Percentiles rank a stretch among this genome's conserved stretches.
Conservation (phyloP, 2,888 invertebrate species). For the Mesoligia furuncula region DNA sequence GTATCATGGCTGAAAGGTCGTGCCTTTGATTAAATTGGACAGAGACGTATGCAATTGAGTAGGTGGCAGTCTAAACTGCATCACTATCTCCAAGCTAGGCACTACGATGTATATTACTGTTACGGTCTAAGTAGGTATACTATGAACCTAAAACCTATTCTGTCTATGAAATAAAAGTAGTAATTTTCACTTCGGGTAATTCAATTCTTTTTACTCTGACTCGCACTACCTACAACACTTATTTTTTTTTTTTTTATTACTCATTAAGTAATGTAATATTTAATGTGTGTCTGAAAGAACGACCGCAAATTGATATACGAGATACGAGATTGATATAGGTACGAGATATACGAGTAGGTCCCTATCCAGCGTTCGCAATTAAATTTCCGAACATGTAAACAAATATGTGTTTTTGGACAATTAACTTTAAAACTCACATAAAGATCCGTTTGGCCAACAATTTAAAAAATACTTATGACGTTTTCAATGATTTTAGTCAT, state of each 20-base stretch:
- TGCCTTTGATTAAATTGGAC: constrained; percentile 4
- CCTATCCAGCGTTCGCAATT: not conserved
- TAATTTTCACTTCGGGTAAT: not conserved
- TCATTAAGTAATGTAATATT: too few species aligned
- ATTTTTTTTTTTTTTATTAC: too few species aligned
- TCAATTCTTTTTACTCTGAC: not conserved
- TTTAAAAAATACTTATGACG: too few species aligned
- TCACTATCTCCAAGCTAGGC: not conserved
- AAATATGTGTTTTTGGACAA: not conserved
- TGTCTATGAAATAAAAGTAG: not conserved
- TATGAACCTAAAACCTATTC: not conserved
- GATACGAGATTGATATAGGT: too few species aligned
- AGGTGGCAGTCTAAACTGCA: not conserved
- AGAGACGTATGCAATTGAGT: not conserved
- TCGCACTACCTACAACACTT: not conserved
- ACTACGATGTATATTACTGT: not conserved
- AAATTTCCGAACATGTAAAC: not conserved
- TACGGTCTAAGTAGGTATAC: not conserved
- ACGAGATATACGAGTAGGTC: not conserved
- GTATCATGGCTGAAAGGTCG: not conserved
- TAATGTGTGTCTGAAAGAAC: not conserved
- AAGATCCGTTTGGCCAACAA: not conserved
- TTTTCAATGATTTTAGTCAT: not conserved
- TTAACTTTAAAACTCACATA: not conserved
- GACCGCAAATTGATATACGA: not conserved